Conservation (phyloP, 2,797 vertebrate species). For the Sus cebifrons region DNA sequence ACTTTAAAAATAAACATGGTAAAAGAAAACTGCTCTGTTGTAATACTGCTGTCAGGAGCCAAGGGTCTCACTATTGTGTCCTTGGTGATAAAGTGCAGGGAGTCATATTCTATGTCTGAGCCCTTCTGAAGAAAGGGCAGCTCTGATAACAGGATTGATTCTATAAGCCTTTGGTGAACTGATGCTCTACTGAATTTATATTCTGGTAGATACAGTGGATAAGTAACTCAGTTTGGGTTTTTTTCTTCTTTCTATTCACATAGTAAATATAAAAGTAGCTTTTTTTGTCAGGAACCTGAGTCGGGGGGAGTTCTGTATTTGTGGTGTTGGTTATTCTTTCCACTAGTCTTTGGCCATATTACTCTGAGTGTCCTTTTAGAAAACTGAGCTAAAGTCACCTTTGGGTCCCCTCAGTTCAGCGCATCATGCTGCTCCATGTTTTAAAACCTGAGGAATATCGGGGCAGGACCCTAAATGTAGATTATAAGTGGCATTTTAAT, state of each 20-base stretch:
- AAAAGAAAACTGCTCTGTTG: neutral
- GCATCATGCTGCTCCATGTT: neutral
- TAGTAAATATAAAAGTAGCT: neutral
- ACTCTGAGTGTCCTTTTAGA: conserved; percentile 1
- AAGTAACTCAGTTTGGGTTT: neutral
- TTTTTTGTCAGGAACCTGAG: neutral
- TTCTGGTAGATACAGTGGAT: neutral
- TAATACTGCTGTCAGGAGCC: neutral
- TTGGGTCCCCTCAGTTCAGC: neutral
- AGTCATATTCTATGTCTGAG: neutral
- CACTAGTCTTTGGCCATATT: neutral
- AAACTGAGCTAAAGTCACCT: neutral
- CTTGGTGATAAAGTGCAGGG: neutral
- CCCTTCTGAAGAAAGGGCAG: neutral
- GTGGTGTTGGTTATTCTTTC: neutral
- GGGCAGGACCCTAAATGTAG: neutral
- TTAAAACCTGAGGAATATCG: neutral
- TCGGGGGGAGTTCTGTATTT: neutral
- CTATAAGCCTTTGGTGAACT: neutral
- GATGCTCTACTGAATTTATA: neutral
- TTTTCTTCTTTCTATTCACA: neutral
- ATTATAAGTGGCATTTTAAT: neutral
- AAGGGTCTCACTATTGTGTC: neutral
- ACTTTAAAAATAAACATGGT: conserved; percentile 22
- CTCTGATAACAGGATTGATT: neutral